phyloP scores from a whole-genome alignment of 2,113 vertebrate genomes.

The Todiramphus chloris region DNA sequence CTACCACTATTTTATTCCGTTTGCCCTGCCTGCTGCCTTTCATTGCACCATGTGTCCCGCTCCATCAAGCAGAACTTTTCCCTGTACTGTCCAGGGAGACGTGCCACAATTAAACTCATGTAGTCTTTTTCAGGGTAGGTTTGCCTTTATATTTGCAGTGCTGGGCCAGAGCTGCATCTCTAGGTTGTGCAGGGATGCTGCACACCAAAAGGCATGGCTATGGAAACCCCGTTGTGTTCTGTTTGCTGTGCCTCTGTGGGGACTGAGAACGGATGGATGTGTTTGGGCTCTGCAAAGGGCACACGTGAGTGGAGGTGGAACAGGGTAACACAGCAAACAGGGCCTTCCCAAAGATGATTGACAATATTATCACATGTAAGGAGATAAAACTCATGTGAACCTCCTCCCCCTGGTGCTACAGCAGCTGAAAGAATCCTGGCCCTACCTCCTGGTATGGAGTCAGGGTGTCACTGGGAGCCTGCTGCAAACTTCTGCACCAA shows the following conservation, averaged over 20 bases:
- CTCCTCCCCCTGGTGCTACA: neutral
- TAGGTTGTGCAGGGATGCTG: neutral
- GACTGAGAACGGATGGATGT: neutral
- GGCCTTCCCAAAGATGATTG: neutral
- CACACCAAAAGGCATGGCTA: neutral
- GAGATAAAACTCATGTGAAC: neutral
- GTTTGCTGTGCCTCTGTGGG: neutral
- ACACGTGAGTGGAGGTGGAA: neutral
- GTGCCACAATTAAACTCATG: neutral
- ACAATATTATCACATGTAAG: neutral
- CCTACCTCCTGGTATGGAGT: neutral
- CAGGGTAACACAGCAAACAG: neutral
- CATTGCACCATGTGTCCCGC: accelerated
- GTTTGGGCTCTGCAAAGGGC: neutral
- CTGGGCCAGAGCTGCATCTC: neutral
- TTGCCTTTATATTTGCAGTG: neutral
- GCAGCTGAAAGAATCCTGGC: neutral
- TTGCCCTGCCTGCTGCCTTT: neutral
- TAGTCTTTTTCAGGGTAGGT: neutral
- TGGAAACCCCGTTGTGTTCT: neutral
- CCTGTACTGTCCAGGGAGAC: neutral
- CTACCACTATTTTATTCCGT: neutral
- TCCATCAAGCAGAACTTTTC: neutral
- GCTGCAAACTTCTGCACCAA: neutral
- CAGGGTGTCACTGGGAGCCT: neutral